phyloP scores from a whole-genome alignment of 2,113 vertebrate genomes.

The Myotis davidii region DNA sequence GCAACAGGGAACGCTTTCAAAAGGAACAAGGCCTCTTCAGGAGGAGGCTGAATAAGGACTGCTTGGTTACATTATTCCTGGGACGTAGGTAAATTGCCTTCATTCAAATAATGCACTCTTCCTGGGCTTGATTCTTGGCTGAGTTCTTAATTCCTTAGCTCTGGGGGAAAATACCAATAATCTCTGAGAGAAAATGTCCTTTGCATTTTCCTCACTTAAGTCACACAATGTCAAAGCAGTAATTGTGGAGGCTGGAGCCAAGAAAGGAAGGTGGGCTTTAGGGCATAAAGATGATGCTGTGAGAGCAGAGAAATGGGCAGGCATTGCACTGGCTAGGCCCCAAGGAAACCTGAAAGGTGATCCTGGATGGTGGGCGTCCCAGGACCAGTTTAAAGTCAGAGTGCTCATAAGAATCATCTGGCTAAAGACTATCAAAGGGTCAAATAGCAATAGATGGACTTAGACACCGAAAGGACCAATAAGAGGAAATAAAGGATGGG shows the following conservation, averaged over 20 bases:
- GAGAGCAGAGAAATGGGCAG: not conserved
- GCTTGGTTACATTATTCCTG: not conserved
- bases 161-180: not conserved
- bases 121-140: not conserved
- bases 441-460: not conserved
- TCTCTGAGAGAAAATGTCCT: not conserved
- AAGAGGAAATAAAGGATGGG: not conserved
- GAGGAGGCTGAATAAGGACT: not conserved
- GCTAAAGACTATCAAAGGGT: not conserved
- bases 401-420: not conserved
- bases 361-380: not conserved
- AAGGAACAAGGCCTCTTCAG: not conserved
- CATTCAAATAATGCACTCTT: not conserved
- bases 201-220: not conserved
- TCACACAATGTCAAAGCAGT: not conserved
- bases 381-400: not conserved
- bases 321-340: too few relatives aligned
- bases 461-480: not conserved
- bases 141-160: conserved; percentile 1
- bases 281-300: not conserved
- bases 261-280: not conserved
- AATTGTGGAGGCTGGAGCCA: not conserved
- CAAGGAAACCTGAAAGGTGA: too few relatives aligned
- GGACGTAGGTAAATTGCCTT: not conserved
- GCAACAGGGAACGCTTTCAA: not conserved